Evolutionary conservation across 2,888 invertebrate genomes (phyloP).

Genomic region (Aelia acuminata): DNA sequence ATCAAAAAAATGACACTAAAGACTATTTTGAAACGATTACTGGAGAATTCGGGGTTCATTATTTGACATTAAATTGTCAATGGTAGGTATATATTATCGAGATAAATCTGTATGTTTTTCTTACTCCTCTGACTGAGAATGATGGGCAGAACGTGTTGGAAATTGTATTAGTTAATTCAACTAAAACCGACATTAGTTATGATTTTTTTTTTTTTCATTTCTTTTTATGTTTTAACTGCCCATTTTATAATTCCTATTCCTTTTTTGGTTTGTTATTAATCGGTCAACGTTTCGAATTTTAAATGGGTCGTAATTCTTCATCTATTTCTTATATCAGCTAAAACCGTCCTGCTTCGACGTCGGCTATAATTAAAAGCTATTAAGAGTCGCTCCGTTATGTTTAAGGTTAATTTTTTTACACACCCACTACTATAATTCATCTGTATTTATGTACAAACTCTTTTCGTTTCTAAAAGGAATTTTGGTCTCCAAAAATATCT

Average conservation of each 20-base stretch:
- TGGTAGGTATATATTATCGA: not conserved
- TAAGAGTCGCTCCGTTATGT: constrained; percentile 37
- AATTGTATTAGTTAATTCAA: constrained; percentile 43
- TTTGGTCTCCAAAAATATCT: not conserved
- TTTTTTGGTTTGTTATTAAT: constrained; percentile 47
- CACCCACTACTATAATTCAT: constrained; percentile 25
- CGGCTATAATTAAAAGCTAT: constrained; percentile 49
- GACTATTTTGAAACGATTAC: not conserved
- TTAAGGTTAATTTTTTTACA: constrained; percentile 25
- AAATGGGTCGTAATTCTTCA: constrained; percentile 52
- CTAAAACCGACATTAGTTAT: constrained; percentile 32
- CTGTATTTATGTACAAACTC: constrained; percentile 2
- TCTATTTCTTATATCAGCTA: constrained; percentile 50
- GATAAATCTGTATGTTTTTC: not conserved
- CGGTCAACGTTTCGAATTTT: constrained; percentile 29
- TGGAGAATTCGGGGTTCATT: not conserved
- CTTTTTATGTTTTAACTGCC: constrained; percentile 7
- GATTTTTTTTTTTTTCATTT: constrained; percentile 32
- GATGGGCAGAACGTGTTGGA: not conserved
- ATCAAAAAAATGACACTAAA: not conserved
- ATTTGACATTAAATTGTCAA: constrained; percentile 21
- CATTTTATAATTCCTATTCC: constrained; percentile 32
- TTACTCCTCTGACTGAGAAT: not conserved
- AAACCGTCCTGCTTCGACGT: constrained; percentile 29
- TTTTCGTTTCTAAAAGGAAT: not conserved